Base-by-base conservation (phyloP, 1,140 invertebrate species). In the Calycopis cecrops region DNA sequence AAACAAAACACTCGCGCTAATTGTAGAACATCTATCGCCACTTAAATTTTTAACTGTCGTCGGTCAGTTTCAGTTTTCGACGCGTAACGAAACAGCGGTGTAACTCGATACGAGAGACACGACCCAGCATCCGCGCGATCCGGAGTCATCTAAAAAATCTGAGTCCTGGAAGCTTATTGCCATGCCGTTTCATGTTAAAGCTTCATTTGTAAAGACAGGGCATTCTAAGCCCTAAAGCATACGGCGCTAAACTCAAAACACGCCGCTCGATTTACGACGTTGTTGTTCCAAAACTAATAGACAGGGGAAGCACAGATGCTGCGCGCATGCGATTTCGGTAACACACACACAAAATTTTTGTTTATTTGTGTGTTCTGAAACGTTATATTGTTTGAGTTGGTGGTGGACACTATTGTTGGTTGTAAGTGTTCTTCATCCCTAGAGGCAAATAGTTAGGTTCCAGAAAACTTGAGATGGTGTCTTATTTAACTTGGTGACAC, bases 101-200 rank as follows among this genome's bases (percentile, higher is more conserved):
- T 55, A 53, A 48, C 38, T 47, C 48, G 55, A 62, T 55, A 42
- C 33, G 49, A 49, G 40, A 55, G 65, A 69, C 64, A 75, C 82
- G 79, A 77, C 75, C 65, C 73, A 64, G 63, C 71, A 59, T 71
- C 69, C 54, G 52, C 65, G 53, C 79, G 76, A 60, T 64, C 72
- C 56, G 73, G 65, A 71, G 65, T 74, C 73, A 78, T 85, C 82
- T 85, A 83, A 83, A 82, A 82, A 81, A 85, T 79, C 64, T 62
- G 69, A 78, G 61, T 85, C 79, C 82, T 80, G 73, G 70, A 79
- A 83, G 79, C 82, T 80, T 77, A 80, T 80, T 81, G 76, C 76
- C 63, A 63, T 76, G 69, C 71, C 60, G 73, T 74, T 73, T 72
- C 66, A 66, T 62, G 70, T 76, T 73, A 59, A 64, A 76, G 76